These are phyloP conservation scores for Troides aeacus DNA, from an alignment of 2,888 invertebrate species.

Conservation along the genomic window DNA sequence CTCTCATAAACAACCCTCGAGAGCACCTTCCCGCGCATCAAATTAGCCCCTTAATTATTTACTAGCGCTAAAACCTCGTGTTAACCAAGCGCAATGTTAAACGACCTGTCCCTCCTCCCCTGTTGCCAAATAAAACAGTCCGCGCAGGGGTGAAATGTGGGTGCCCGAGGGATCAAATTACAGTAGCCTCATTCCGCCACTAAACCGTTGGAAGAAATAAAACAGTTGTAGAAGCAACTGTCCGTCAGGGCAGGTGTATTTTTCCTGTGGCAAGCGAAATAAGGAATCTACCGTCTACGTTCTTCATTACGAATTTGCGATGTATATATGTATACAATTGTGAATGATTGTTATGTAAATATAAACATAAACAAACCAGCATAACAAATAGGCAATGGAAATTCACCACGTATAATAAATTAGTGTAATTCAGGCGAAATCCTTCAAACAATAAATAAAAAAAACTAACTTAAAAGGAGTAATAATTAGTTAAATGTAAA, in stretches of 20 bases:
- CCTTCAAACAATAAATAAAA: no score
- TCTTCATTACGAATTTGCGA: background rate
- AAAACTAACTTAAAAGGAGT: no score
- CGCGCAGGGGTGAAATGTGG: constrained; percentile 43
- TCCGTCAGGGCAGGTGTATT: constrained; percentile 65
- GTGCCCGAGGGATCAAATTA: constrained; percentile 56
- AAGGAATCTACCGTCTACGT: constrained; percentile 41
- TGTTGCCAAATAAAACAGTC: constrained; percentile 36
- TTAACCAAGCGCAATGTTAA: constrained; percentile 55
- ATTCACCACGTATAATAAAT: no score
- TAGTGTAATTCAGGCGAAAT: no score
- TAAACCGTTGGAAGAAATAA: constrained; percentile 69
- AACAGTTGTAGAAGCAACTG: constrained; percentile 53
- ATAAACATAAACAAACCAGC: no score
- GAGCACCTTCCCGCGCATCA: constrained; percentile 68
- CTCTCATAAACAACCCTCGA: constrained; percentile 63
- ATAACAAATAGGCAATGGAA: no score
- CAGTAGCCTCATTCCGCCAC: constrained; percentile 56
- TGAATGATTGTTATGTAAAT: background rate
- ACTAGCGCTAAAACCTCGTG: constrained; percentile 72
- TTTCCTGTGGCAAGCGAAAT: constrained; percentile 46
- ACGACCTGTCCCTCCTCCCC: constrained; percentile 53
- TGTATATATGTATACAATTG: background rate
- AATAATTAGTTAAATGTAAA: no score
- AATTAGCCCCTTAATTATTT: constrained; percentile 78